These are phyloP conservation scores for Cerastoderma edule DNA, from an alignment of 2,888 invertebrate species.

Conservation along the genomic window DNA sequence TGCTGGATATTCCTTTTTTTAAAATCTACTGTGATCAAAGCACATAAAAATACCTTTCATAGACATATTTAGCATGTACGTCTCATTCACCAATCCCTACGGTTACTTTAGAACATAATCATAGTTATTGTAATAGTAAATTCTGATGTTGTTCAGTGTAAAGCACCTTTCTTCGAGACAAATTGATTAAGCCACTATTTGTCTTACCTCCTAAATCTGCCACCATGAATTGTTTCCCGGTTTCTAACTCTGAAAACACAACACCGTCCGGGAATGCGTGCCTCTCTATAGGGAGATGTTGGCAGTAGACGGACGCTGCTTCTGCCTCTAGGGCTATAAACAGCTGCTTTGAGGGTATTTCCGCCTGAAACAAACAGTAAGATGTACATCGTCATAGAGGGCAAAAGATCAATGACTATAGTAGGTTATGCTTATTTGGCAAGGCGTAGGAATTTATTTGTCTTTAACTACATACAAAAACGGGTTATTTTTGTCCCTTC, in stretches of 20 bases:
- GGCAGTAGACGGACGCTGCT: slow-evolving; percentile 12
- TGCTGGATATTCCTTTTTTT: too few species aligned
- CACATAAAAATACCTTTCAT: too few species aligned
- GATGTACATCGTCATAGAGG: not conserved
- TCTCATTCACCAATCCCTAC: too few species aligned
- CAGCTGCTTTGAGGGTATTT: not conserved
- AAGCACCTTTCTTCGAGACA: too few species aligned
- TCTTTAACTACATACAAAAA: too few species aligned
- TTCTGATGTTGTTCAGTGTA: too few species aligned
- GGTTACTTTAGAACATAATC: too few species aligned
- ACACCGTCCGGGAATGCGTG: slow-evolving; percentile 6
- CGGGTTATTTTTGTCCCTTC: too few species aligned
- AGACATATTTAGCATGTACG: too few species aligned
- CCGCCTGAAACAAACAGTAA: not conserved
- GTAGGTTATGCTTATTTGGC: not conserved
- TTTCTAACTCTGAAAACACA: slow-evolving; percentile 4
- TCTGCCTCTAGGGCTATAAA: slow-evolving; percentile 7
- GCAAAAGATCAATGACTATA: not conserved
- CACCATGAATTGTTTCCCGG: not conserved
- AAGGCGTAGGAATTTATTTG: not conserved
- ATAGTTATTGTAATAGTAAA: too few species aligned
- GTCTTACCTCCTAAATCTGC: slow-evolving; percentile 16
- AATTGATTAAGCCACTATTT: too few species aligned
- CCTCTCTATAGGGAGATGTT: slow-evolving; percentile 6
- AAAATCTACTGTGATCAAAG: too few species aligned